Conservation (phyloP, 2,797 vertebrate genomes). For the Dallia pectoralis region DNA sequence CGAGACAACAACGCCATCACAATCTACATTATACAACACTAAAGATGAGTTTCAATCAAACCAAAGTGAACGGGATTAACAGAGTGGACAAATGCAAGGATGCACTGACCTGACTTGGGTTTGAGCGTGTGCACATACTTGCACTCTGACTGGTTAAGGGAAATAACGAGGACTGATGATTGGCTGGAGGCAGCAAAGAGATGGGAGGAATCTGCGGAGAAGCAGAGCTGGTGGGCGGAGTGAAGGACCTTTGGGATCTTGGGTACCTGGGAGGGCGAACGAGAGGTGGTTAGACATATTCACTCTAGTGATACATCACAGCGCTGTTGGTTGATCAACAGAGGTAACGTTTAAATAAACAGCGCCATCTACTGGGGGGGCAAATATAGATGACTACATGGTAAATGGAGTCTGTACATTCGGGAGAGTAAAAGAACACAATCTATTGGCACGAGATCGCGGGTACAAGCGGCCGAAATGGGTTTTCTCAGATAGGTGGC, state of each 20-base stretch:
- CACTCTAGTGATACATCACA: not conserved
- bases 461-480: too few relatives aligned
- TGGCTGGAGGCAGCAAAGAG: slow-evolving; percentile 79
- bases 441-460: not conserved
- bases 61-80: not conserved
- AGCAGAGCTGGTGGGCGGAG: slow-evolving; percentile 83
- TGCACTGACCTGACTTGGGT: slow-evolving; percentile 76
- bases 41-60: not conserved
- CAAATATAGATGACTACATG: not conserved
- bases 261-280: slow-evolving; percentile 65
- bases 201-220: slow-evolving; percentile 81
- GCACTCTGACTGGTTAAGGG: slow-evolving; percentile 73
- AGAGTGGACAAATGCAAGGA: not conserved
- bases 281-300: too few relatives aligned
- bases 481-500: too few relatives aligned
- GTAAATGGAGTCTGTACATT: not conserved
- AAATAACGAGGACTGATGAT: slow-evolving; percentile 75
- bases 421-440: not conserved
- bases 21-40: not conserved
- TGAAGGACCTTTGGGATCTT: slow-evolving; percentile 77
- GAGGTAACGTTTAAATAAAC: not conserved
- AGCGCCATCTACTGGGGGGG: not conserved
- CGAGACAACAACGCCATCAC: not conserved
- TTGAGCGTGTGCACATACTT: slow-evolving; percentile 77
- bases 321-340: not conserved